A percentile compares a stretch with the other conserved stretches of the same genome.
Conservation (phyloP, 2,113 vertebrate species). For the Apus apus region DNA sequence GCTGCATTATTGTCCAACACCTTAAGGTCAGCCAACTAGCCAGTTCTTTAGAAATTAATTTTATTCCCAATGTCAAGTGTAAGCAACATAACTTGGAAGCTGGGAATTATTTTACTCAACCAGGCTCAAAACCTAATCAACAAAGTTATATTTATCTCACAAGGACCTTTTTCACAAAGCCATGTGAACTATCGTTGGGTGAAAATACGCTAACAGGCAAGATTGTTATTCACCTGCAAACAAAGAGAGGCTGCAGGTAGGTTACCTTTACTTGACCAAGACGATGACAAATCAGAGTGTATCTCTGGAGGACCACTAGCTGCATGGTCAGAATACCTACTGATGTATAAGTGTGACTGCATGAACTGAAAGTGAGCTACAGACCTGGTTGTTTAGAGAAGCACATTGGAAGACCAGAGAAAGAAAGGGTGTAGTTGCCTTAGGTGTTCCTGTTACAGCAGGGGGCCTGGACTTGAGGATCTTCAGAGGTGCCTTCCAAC, state of each 20-base stretch:
- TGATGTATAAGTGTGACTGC: fast-evolving
- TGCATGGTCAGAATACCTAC: not conserved
- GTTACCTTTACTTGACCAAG: not conserved
- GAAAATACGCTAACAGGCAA: not conserved
- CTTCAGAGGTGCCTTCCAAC: too few relatives aligned
- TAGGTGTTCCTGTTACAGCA: too few relatives aligned
- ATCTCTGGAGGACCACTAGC: not conserved
- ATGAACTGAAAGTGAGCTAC: not conserved
- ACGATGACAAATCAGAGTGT: not conserved
- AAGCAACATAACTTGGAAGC: not conserved
- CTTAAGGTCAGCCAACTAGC: not conserved
- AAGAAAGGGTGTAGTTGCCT: not conserved
- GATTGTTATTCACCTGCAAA: not conserved
- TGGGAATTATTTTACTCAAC: not conserved
- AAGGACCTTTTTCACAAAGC: not conserved
- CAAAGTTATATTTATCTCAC: not conserved
- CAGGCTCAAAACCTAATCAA: not conserved
- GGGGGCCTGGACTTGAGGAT: too few relatives aligned
- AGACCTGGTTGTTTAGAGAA: not conserved
- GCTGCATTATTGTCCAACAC: not conserved
- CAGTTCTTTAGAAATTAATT: not conserved
- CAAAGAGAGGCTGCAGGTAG: not conserved
- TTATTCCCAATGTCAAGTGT: not conserved
- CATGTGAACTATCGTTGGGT: not conserved
- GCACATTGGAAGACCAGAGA: fast-evolving